Evolutionary conservation across 2,888 invertebrate genomes (phyloP), one percentile per base, ranked within the genome.

Genomic region (Melolontha melolontha): DNA sequence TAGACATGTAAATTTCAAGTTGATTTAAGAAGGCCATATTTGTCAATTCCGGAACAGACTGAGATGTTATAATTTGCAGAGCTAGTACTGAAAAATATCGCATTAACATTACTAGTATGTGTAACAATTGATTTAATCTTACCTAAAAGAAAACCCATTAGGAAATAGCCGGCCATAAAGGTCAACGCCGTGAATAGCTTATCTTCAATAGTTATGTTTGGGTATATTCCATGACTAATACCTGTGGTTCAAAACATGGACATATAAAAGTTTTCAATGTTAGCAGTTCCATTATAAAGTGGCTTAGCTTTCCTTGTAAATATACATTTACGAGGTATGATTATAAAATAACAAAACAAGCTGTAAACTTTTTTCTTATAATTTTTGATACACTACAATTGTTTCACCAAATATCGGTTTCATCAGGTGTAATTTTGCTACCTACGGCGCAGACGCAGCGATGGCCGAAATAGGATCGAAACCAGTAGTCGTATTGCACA

Each of bases 121-220:
- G 1, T 40, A 59, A 41, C 14, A 44, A 12, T 16, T 12, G 39
- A 29, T 8, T 1, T 11, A 14, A 8, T 52, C 27, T 51, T 64
- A 66, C 66, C 41, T 16, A 64, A 16, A n/a, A 64, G 22, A 40
- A 64, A 64, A 17, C 64, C 52, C 64, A 42, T 52, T 7, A 64
- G 52, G 12, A 64, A 42, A 22, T 52, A 64, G 27, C 64, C 64
- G 14, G 12, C 29, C 42, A 64, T 64, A 17, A 64, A 64, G 1
- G 52, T 2, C 1, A 22, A 12, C 5, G 42, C 42, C 10, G 64
- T 52, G n/a, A 52, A 40, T 12, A 64, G 22, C 14, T 52, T 40
- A 41, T 64, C 64, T n/a, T 64, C 64, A 5, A 64, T 42, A 8
- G 64, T 52, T 14, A 64, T 11, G 12, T 52, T 52, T 5, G 64